Base-by-base conservation (phyloP, 2,797 vertebrate genomes). In the Clarias laeviceps region DNA sequence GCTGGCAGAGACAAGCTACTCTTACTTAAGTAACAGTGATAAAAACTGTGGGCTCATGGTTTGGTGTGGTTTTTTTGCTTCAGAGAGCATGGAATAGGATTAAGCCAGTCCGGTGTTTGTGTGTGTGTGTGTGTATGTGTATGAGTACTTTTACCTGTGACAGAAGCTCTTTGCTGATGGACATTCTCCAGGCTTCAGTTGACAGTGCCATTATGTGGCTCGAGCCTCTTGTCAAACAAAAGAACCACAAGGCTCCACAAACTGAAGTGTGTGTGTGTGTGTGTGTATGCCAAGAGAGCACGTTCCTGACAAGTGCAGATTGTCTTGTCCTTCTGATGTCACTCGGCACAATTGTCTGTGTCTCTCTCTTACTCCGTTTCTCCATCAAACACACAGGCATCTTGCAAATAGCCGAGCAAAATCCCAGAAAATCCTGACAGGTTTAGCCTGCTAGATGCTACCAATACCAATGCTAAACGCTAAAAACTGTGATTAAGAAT, bases 201-300 rank as follows among this genome's bases (percentile, higher is more conserved):
- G 91, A 90, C 91, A 91, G 87, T 57, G 83, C 85, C 87, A 85
- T 91, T 91, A 91, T 91, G 89, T 29, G 68, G n/a, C 34, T 70
- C 14, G 15, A 0, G 27, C 57, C 59, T 37, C 45, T 56, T 4
- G 15, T 64, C 27, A 62, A 2, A 9, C 4, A 14, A 73, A 66
- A 73, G 62, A 66, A 59, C 81, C 54, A 61, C 56, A 81, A 65
- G 65, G 18, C 59, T 29, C 2, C n/a, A 66, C 37, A 68, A 66
- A 32, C 24, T n/a, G n/a, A 70, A 68, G 74, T 73, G 70, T 78
- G 56, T 70, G 83, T 70, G 54, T 50, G 65, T 68, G 72, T 27
- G 40, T 14, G 56, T 59, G 56, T 2, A n/a, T 0, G 22, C 24
- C 0, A 22, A 56, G 57, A 81, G 80, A 68, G 56, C 70, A 68